Base-by-base conservation (phyloP, 2,888 invertebrate species). In the Polyploca ridens region DNA sequence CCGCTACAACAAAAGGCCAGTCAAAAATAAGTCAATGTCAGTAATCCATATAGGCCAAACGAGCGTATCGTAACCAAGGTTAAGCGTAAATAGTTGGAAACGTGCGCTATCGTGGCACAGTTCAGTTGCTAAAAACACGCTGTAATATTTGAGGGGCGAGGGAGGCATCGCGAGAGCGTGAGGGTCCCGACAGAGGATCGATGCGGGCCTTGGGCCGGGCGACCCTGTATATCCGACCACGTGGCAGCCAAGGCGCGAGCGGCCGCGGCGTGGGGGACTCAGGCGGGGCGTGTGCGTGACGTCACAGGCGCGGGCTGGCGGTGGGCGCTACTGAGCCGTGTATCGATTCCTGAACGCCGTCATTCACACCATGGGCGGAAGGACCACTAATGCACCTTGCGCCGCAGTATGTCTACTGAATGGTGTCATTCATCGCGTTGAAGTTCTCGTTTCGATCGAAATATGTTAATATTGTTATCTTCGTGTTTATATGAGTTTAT, bases 221-320 rank as follows among this genome's bases (percentile, higher is more conserved):
- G 74, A 72, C 72, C 74, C 76, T 73, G 76, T 78, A 74, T 75
- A 70, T 69, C 67, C 54, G 16, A 54, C 54, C 54, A 54, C 54
- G 54, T 54, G 54, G 19, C 19, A 54, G 54, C 54, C 16, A 8
- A 10, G 54, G 54, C 16, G 19, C n/a, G 71, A 70, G 71, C 64
- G 74, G 70, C 69, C 70, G 71, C 64, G 74, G 71, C 69, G 70
- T 44, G 66, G 65, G 44, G 69, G 54, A 10, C 7, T 54, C 54
- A 54, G 19, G 54, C 35, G 66, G 74, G 76, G 69, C 64, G 69
- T 65, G 69, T 67, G 63, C 66, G 82, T 88, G 84, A 85, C 84
- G 89, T 88, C 87, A 88, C 85, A 74, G 83, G 82, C 71, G 69
- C 67, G 70, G 65, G 66, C 70, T 72, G 84, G 80, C 83, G 82